These are phyloP conservation scores for Polydrusus cervinus DNA, from an alignment of 2,888 invertebrate genomes.

Conservation along the genomic window DNA sequence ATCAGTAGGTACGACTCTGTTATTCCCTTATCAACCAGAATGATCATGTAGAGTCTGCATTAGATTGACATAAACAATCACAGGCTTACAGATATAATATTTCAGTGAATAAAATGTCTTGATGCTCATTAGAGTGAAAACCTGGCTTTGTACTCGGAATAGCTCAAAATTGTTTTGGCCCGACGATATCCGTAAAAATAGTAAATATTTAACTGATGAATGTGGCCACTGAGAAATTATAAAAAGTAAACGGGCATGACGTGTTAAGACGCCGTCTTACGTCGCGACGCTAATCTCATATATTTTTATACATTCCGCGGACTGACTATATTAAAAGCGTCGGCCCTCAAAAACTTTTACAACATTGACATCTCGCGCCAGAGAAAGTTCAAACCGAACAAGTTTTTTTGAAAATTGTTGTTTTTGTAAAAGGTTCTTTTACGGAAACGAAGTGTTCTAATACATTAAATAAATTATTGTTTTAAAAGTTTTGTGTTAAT, in stretches of 20 bases:
- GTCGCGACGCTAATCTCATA: slow-evolving; percentile 56
- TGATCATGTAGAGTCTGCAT: too few species aligned
- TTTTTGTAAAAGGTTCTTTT: neutral
- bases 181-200: slow-evolving; percentile 44
- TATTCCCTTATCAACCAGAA: too few species aligned
- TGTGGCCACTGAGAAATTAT: slow-evolving; percentile 35
- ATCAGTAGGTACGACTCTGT: too few species aligned
- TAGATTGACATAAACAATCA: too few species aligned
- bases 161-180: slow-evolving; percentile 22
- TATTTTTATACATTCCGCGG: slow-evolving; percentile 65
- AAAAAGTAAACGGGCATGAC: slow-evolving; percentile 46
- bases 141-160: slow-evolving; percentile 21
- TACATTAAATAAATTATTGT: slow-evolving; percentile 8
- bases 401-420: slow-evolving; percentile 26
- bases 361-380: slow-evolving; percentile 43
- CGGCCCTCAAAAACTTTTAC: slow-evolving; percentile 52
- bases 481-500: slow-evolving; percentile 11
- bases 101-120: neutral
- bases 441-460: slow-evolving; percentile 9
- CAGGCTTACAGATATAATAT: too few species aligned
- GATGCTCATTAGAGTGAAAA: neutral
- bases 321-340: slow-evolving; percentile 62
- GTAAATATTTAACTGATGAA: slow-evolving; percentile 46
- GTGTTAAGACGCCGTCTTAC: slow-evolving; percentile 44
- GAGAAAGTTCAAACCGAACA: slow-evolving; percentile 39